A percentile compares a stretch with the other conserved stretches of the same genome.
Conservation (phyloP, 2,797 vertebrate species). For the Petrocephalus sullivani region DNA sequence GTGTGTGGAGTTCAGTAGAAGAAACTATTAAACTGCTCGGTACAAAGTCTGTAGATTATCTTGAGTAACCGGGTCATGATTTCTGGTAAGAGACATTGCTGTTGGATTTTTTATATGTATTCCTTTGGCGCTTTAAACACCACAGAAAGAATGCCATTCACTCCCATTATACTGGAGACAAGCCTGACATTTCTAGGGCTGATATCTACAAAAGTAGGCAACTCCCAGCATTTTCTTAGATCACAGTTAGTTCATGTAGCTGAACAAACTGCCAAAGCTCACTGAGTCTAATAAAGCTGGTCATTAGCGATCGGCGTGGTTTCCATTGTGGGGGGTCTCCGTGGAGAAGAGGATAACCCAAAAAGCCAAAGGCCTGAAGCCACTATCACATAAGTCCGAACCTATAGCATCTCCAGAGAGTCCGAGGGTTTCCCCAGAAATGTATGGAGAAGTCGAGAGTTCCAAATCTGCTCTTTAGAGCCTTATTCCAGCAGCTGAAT, state of each 20-base stretch:
- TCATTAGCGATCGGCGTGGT: not conserved
- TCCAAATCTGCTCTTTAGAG: not conserved
- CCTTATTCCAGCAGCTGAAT: not conserved
- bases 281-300: not conserved
- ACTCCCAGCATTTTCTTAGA: not conserved
- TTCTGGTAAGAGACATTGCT: too few species aligned
- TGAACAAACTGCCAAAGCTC: not conserved
- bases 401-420: not conserved
- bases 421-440: not conserved
- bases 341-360: not conserved
- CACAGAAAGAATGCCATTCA: too few species aligned
- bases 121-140: too few species aligned
- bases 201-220: too few species aligned
- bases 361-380: not conserved
- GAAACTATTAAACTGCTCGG: too few species aligned
- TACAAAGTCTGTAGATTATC: too few species aligned
- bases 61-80: too few species aligned
- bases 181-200: too few species aligned
- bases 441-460: not conserved
- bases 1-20: too few species aligned
- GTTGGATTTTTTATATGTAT: too few species aligned
- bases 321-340: not conserved
- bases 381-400: not conserved
- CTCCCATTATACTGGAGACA: too few species aligned
- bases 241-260: not conserved